Conservation (phyloP, 2,888 invertebrate species). For the Eumacrocentrus americanus region DNA sequence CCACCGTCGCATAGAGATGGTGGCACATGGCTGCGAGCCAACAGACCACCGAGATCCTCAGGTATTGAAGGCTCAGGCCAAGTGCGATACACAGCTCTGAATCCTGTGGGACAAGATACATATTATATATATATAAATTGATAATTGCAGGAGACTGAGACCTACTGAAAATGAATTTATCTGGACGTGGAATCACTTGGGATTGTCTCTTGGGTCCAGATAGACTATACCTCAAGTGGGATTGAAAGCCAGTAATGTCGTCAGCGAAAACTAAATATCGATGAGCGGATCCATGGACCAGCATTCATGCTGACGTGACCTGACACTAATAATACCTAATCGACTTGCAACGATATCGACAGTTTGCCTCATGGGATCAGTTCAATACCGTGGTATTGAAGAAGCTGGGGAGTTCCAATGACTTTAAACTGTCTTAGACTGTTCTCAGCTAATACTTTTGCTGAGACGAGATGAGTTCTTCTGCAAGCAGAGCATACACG, state of each 20-base stretch:
- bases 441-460: neutral
- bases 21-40: slow-evolving; percentile 74
- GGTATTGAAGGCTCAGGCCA: slow-evolving; percentile 70
- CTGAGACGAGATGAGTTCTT: no score
- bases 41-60: slow-evolving; percentile 70
- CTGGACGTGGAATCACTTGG: neutral
- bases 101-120: slow-evolving; percentile 62
- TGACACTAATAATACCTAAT: slow-evolving; percentile 25
- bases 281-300: slow-evolving; percentile 3
- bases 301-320: slow-evolving; percentile 14
- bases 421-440: no score
- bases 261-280: slow-evolving; percentile 22
- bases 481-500: neutral
- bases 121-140: neutral
- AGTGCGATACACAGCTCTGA: slow-evolving; percentile 68
- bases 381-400: neutral
- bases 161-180: neutral
- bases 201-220: neutral
- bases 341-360: slow-evolving; percentile 32
- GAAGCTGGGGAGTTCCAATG: no score
- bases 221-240: neutral
- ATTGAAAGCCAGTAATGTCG: slow-evolving; percentile 8
- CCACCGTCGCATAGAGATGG: slow-evolving; percentile 66
- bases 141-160: neutral
- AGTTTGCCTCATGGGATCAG: neutral